A percentile compares a stretch with the other conserved stretches of the same genome.
Conservation (phyloP, 2,888 invertebrate species). For the Leptinotarsa rubiginosa region DNA sequence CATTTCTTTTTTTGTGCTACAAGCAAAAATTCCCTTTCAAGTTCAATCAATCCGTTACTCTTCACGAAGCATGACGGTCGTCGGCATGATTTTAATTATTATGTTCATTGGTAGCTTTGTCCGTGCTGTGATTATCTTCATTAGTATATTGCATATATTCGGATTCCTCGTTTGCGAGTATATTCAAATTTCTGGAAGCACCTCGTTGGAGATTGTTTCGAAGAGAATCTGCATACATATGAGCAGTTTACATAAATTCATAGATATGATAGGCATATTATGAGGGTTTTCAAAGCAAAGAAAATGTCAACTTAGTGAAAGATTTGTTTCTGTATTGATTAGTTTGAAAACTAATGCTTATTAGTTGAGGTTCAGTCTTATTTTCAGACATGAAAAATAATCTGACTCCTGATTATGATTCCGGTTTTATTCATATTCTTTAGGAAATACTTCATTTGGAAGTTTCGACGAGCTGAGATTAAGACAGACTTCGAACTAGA, state of each 20-base stretch:
- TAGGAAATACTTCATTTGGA: too few species aligned
- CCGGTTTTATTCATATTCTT: too few species aligned
- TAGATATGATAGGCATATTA: not conserved
- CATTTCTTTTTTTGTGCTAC: constrained; percentile 1
- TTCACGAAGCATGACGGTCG: constrained; percentile 11
- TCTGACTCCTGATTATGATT: too few species aligned
- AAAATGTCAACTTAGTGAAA: not conserved
- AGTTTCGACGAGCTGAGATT: too few species aligned
- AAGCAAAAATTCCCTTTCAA: not conserved
- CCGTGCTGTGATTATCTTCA: not conserved
- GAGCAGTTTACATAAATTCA: not conserved
- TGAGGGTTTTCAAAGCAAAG: not conserved
- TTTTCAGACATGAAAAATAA: too few species aligned
- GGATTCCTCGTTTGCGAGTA: not conserved
- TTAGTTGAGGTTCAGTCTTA: too few species aligned
- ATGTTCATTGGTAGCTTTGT: not conserved
- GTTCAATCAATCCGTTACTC: not conserved
- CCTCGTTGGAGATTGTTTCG: not conserved
- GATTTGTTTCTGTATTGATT: too few species aligned
- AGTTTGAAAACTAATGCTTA: too few species aligned
- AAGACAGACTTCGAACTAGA: too few species aligned
- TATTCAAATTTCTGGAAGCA: not conserved
- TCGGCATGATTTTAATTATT: constrained; percentile 1
- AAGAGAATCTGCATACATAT: not conserved
- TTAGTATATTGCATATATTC: constrained; percentile 1